Base-by-base conservation (phyloP, 1,140 invertebrate genomes). In the Dendrolimus kikuchii region DNA sequence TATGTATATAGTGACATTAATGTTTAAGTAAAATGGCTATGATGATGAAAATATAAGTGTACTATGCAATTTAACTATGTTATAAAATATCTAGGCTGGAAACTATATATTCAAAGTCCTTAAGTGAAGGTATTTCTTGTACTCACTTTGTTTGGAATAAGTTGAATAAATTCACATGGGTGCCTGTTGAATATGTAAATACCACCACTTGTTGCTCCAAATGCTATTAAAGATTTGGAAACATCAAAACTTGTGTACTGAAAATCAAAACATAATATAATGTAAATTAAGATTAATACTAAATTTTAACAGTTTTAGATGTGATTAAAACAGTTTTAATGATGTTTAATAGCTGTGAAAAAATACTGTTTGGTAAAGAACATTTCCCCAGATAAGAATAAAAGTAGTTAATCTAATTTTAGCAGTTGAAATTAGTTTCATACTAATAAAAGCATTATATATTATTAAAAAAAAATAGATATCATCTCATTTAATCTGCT, bases 241-340 rank as follows among this genome's bases (percentile, higher is more conserved):
- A 92, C 89, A 83, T 92, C 90, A 65, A 94, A 93, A 69, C 92
- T 93, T 38, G 92, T 94, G 59, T 94, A 94, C 94, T 95, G 85
- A 59, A 90, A 90, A 46, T 40, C 67, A 70, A 54, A 52, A 42
- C n/a, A 40, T 23, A 23, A 23, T 23, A 23, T 23, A 23, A 23
- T 2, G 23, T 23, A 40, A 38, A 10, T 7, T 10, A 56, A 46
- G 44, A 6, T 7, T 7, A 46, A 46, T 46, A 46, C 4, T 23
- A 23, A 1, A 23, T 23, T 23, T 23, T 23, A 23, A 23, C 23
- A 23, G 23, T 23, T 23, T 23, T 23, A 23, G 23, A 23, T 23
- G 23, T 23, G 23, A 23, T 23, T 1, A 23, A 45, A 5, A 38
- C 46, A 36, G 10, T 46, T 5, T 6, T 7, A 10, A 46, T 45